Conservation (phyloP, 2,113 vertebrate species). For the Xiphorhynchus elegans region DNA sequence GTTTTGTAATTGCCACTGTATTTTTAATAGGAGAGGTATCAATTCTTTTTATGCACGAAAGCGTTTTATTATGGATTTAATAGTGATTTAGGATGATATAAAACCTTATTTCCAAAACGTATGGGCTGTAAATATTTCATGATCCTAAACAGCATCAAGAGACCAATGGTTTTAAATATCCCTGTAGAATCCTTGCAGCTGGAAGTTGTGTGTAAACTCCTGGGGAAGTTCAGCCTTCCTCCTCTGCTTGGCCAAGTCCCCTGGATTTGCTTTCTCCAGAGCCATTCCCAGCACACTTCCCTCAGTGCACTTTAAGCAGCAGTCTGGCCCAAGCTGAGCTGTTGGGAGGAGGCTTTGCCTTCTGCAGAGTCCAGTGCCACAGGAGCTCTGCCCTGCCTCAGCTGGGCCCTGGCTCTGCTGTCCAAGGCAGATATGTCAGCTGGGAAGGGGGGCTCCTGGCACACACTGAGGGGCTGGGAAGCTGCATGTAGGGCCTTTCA, state of each 20-base stretch:
- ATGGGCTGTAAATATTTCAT: not conserved
- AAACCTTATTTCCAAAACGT: not conserved
- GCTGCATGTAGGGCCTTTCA: not conserved
- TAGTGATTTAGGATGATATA: not conserved
- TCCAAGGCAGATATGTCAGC: not conserved
- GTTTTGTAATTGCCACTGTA: not conserved
- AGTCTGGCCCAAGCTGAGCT: not conserved
- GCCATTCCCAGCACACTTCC: accelerated
- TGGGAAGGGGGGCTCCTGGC: not conserved
- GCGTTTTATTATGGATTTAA: not conserved
- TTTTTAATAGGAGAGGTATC: not conserved
- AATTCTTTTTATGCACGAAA: not conserved
- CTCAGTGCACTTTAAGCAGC: not conserved
- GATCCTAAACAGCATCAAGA: not conserved
- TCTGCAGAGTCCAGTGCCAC: not conserved
- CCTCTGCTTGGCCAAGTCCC: not conserved
- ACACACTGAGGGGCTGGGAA: not conserved
- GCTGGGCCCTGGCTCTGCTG: not conserved
- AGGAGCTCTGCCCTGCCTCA: not conserved
- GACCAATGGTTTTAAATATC: not conserved
- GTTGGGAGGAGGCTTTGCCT: not conserved
- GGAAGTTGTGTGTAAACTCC: not conserved
- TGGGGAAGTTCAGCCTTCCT: not conserved
- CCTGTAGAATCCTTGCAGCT: not conserved
- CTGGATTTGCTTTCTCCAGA: not conserved